Conservation (phyloP, 2,113 vertebrate genomes). For the Ciconia stormi region DNA sequence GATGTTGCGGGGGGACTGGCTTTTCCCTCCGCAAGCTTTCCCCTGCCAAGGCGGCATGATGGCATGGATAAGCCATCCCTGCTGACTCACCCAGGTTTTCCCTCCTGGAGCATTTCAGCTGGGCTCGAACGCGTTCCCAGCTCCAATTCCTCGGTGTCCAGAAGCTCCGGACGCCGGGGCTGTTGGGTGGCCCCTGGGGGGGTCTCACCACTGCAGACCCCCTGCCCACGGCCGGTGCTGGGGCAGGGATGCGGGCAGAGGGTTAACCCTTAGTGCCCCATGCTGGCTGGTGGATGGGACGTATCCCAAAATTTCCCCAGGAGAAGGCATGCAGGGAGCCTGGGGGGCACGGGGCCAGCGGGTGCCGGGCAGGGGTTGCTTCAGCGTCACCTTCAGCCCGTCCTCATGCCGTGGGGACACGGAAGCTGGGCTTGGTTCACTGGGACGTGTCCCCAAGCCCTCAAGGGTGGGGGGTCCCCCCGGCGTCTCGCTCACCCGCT, state of each 20-base stretch:
- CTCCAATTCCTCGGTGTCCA: background rate
- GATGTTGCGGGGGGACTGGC: accelerated
- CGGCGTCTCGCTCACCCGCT: background rate
- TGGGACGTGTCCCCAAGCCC: accelerated
- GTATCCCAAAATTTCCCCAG: background rate
- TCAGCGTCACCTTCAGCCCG: background rate
- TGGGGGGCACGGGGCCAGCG: background rate
- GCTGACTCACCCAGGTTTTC: background rate
- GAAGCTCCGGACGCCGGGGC: accelerated
- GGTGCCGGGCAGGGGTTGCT: background rate
- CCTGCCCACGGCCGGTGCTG: background rate
- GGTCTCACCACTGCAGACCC: background rate
- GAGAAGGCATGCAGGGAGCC: background rate
- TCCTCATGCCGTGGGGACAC: accelerated
- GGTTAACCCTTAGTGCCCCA: background rate
- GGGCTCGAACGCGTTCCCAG: accelerated
- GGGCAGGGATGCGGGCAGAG: background rate
- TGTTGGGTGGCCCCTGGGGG: background rate
- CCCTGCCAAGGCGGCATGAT: background rate
- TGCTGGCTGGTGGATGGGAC: background rate
- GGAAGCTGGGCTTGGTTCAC: background rate
- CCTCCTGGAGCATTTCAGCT: background rate
- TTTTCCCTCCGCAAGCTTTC: background rate
- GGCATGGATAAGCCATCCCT: background rate
- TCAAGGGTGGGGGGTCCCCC: background rate